Evolutionary conservation across 2,888 invertebrate species (phyloP), one percentile per base, ranked within the genome.

Genomic region (Cephus pulcher): DNA sequence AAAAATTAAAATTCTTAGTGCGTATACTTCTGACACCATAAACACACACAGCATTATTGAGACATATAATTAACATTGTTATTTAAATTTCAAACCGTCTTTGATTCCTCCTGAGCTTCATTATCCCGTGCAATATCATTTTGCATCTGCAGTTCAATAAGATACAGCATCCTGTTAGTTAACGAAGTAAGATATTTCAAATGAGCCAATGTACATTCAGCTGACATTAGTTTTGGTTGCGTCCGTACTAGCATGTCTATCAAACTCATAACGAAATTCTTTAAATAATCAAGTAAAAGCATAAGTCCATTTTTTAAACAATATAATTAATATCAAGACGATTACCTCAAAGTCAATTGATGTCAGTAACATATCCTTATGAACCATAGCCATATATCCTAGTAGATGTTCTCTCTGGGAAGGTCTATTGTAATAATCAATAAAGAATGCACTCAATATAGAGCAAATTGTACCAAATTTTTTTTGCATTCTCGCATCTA

Each of bases 301-400:
- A 75, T 37, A 33, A 56, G 68, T 70, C 3, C 1, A 56, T 69
- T 69, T 32, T n/a, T 40, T 23, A 0, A 56, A 56, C 6, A 56
- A 23, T 23, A 56, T 23, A 56, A 56, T 23, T 56, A 2, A 23
- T 56, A 56, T 2, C 1, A 56, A 23, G 23, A 56, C 15, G 6
- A 56, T 23, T 23, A 82, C 83, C 75, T 83, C 80, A 34, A 83
- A 73, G 75, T 83, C 83, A 40, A 73, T 75, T 15, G 68, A 75
- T 0, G 71, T 78, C 37, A 83, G 79, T 68, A 79, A 56, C 83
- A 83, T 83, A 69, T 83, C 83, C 75, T 82, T 83, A 76, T 83
- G 83, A 34, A 82, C 77, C 83, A 83, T 83, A 23, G 83, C 83
- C 33, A 83, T 75, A 73, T 82, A 82, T 15, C 82, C 82, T 37